Conservation (phyloP, 2,113 vertebrate genomes). For the Leucopsar rothschildi region DNA sequence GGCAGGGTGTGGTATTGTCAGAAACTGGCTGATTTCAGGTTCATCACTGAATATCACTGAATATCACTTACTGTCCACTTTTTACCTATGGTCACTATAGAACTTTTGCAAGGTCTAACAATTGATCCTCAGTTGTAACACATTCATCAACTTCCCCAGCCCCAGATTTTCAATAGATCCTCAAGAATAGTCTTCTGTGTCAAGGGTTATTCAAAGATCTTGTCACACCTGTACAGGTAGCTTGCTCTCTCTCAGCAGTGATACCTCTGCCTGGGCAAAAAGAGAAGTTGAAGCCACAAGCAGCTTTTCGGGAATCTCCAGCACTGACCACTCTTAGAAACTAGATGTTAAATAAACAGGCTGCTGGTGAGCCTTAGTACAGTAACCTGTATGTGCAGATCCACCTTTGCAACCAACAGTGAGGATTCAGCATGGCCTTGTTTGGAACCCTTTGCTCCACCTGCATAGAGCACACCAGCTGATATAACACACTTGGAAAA, state of each 20-base stretch:
- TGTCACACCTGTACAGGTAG: background rate
- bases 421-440: background rate
- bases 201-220: background rate
- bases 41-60: background rate
- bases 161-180: background rate
- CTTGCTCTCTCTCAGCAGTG: background rate
- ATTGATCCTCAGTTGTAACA: background rate
- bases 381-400: background rate
- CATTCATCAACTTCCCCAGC: background rate
- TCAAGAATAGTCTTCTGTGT: background rate
- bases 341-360: background rate
- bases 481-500: background rate
- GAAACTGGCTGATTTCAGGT: background rate
- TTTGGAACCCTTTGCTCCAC: background rate
- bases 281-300: background rate
- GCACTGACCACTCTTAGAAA: background rate
- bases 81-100: background rate
- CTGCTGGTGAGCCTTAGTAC: background rate
- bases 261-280: background rate
- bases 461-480: background rate
- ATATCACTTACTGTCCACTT: background rate
- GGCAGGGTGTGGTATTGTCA: accelerated
- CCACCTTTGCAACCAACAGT: background rate
- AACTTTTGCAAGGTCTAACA: background rate
- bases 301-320: background rate